Evolutionary conservation across 2,797 vertebrate genomes (phyloP), one percentile per base, ranked within the genome.

Genomic region (Pagetopsis macropterus): DNA sequence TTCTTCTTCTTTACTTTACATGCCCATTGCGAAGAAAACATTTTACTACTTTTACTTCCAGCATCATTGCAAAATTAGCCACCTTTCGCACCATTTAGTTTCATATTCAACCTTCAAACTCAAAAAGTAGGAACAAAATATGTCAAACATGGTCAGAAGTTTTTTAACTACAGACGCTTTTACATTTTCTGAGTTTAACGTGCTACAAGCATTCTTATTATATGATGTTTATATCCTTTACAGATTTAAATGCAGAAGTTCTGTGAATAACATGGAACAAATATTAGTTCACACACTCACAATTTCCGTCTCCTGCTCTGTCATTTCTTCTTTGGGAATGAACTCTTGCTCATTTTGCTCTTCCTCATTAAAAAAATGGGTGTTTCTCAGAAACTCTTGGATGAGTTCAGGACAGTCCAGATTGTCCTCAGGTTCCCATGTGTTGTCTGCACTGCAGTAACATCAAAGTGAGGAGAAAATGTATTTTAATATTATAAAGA

Each of bases 361-460:
- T 56, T 88, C 89, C 82, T 88, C 91, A 56, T 71, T 84, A 45
- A 92, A 89, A 79, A 95, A 91, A 81, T 93, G 94, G 67, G 95
- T 87, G 89, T 95, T 97, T 89, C 96, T 97, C 83, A 98, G 94
- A 86, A 98, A 98, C 87, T 97, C 96, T 90, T 98, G 96, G 7
- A 99, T 99, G 83, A 99, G 94, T 73, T 99, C 98, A 63, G 98
- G 97, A 84, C 98, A 99, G 91, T 98, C 98, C 88, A 99, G 93
- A 78, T 99, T 99, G 92, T 99, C 98, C 92, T 99, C 96, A 16
- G 98, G 98, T 78, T 99, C 98, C 98, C 98, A 99, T 21, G 98
- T 99, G 91, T 99, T 99, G 83, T 99, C 97, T 82, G 97, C 96
- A 94, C 98, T 99, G 90, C 40, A 49, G 57, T 48, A 3, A 55